These are phyloP conservation scores for Sinocyclocheilus anophthalmus DNA, from an alignment of 2,113 vertebrate genomes.

Conservation along the genomic window DNA sequence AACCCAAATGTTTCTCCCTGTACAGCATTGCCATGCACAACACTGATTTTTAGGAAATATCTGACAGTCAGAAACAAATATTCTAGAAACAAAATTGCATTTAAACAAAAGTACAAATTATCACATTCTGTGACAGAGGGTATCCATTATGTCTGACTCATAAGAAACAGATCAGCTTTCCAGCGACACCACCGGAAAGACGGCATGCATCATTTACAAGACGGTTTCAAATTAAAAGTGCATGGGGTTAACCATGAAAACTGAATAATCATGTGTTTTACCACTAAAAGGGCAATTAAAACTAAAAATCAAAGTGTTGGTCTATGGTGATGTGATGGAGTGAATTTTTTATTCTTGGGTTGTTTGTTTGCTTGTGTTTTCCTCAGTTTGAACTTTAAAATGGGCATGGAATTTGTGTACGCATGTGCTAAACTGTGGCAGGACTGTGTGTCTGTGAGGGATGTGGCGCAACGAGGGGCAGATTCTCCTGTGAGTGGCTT, in stretches of 20 bases:
- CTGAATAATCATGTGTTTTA: conserved; percentile 14
- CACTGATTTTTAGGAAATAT: neutral
- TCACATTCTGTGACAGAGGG: neutral
- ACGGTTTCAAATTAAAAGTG: conserved; percentile 19
- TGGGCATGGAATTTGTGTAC: conserved; percentile 35
- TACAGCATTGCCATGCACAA: too few species aligned
- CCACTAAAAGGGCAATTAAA: conserved; percentile 6
- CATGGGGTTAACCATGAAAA: conserved; percentile 26
- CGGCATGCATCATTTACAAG: conserved; percentile 22
- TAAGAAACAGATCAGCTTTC: neutral
- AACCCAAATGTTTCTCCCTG: neutral
- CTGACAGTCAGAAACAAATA: neutral
- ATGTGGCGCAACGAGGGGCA: conserved; percentile 20
- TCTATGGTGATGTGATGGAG: neutral
- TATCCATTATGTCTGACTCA: neutral
- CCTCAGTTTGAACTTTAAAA: conserved; percentile 19
- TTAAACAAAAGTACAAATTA: neutral
- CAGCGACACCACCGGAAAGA: neutral
- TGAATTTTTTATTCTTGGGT: neutral
- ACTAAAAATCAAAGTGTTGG: conserved; percentile 10
- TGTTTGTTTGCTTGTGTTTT: conserved; percentile 19
- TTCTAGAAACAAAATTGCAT: too few species aligned
- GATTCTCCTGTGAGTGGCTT: conserved; percentile 46
- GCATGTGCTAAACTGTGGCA: conserved; percentile 52
- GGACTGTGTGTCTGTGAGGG: conserved; percentile 53